A percentile compares a stretch with the other conserved stretches of the same genome.
Conservation (phyloP, 2,797 vertebrate genomes). For the Phrynocephalus guinanensis region DNA sequence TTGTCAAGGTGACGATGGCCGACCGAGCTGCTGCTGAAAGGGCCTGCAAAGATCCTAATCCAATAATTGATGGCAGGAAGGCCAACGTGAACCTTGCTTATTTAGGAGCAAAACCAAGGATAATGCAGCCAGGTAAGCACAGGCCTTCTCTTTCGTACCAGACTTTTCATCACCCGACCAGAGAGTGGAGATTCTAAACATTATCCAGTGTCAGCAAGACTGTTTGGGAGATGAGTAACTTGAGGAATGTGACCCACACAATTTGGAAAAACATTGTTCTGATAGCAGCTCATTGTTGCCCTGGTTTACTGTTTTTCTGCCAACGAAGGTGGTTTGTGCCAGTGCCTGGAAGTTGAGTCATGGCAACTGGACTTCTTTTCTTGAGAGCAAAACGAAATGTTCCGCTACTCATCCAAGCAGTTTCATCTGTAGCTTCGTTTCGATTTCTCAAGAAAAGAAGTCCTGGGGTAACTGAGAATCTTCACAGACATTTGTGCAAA, state of each 20-base stretch:
- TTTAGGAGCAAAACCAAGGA: constrained; percentile 95
- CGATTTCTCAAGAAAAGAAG: no score
- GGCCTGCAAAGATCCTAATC: constrained; percentile 98
- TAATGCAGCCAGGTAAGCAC: constrained; percentile 96
- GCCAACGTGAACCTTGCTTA: constrained; percentile 99
- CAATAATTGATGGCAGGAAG: constrained; percentile 98
- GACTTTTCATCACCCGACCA: not conserved
- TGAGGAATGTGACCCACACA: not conserved
- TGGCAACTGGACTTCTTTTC: no score
- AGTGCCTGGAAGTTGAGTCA: not conserved
- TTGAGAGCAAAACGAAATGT: no score
- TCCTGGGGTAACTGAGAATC: no score
- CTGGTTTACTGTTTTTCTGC: not conserved
- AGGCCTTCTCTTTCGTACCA: not conserved
- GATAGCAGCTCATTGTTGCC: not conserved
- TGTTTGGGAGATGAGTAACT: not conserved
- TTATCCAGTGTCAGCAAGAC: not conserved
- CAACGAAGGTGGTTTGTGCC: not conserved
- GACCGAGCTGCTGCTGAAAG: constrained; percentile 95
- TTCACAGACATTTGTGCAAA: not conserved
- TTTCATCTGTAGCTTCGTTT: no score
- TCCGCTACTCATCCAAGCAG: no score
- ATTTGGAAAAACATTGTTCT: not conserved
- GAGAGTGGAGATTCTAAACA: not conserved
- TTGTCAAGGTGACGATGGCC: constrained; percentile 95